Evolutionary conservation across 92 coral and sea anemone genomes (phyloP).

Genomic region (Epizoanthus stellaris): DNA sequence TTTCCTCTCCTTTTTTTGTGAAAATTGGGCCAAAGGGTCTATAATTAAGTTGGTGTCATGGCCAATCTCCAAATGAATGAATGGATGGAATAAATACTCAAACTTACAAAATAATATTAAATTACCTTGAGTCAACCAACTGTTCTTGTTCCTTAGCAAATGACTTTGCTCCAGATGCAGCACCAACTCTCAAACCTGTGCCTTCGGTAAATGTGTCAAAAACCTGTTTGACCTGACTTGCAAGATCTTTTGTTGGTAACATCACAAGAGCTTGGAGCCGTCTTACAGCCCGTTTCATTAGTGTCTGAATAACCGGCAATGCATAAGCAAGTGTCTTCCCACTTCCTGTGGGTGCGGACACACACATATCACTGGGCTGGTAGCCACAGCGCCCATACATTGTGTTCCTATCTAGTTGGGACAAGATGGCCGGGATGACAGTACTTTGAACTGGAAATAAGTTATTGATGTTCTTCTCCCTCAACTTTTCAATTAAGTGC

Average conservation of each 20-base stretch:
- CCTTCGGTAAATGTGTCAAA: slow-evolving; percentile 83
- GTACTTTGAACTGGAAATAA: slow-evolving; percentile 90
- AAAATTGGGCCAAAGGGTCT: neutral
- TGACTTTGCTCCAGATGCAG: slow-evolving; percentile 86
- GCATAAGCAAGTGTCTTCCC: slow-evolving; percentile 97
- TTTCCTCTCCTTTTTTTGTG: too few species aligned
- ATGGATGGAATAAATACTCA: too few species aligned
- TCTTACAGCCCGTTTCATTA: slow-evolving; percentile 60
- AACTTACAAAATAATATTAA: neutral
- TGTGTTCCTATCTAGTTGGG: slow-evolving; percentile 61
- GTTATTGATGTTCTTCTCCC: slow-evolving; percentile 63
- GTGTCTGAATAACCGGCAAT: slow-evolving; percentile 81
- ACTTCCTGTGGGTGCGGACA: slow-evolving; percentile 98
- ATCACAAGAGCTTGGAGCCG: slow-evolving; percentile 86
- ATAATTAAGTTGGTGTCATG: too few species aligned
- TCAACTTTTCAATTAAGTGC: slow-evolving; percentile 62
- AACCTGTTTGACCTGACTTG: slow-evolving; percentile 92
- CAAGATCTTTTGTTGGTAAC: slow-evolving; percentile 94
- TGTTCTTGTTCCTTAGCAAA: slow-evolving; percentile 85
- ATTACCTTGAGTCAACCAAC: slow-evolving; percentile 76
- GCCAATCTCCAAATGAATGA: neutral
- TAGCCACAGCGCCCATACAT: slow-evolving; percentile 76
- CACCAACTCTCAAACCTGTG: slow-evolving; percentile 85
- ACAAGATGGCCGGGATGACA: slow-evolving; percentile 80
- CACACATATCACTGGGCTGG: slow-evolving; percentile 86